Evolutionary conservation across 2,888 invertebrate species (phyloP), one percentile per base, ranked within the genome.

Genomic region (Rapana venosa): DNA sequence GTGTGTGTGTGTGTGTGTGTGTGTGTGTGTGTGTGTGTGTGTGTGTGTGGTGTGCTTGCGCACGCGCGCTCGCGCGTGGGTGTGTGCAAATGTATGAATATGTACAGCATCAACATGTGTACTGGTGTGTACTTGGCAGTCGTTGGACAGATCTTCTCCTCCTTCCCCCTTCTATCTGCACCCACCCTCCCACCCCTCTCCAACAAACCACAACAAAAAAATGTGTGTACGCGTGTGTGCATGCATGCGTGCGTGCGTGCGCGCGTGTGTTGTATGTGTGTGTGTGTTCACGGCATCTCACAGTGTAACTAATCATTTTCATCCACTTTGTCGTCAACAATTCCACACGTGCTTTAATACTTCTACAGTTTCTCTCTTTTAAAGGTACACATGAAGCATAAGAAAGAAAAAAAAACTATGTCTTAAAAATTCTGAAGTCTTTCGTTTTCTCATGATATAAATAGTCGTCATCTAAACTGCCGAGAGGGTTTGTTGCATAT

Each of bases 271-370:
- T 66, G 66, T 35, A 66, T 35, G 35, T 11, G 86, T 35, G 22
- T 22, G 86, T 35, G 86, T 35, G 86, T 35, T 79, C 77, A 79
- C 77, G 15, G 77, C 77, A 79, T 32, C 13, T 79, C 77, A 79
- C 77, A 79, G 32, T 30, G 74, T n/a, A 13, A 79, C 77, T 79
- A 30, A 35, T 79, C 77, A 15, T 32, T 15, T 32, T 79, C 77
- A 32, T 79, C 30, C 30, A 20, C 1, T 79, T 35, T 17, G 77
- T 79, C 77, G 77, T 79, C 32, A 79, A 79, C 5, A 79, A 79
- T 79, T 79, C 77, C 77, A 79, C 77, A 79, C 77, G 77, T 79
- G 77, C 77, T 79, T 79, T 79, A 79, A 32, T 35, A 79, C 15
- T 20, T 32, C 35, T 13, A 79, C 35, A 11, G 32, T 32, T 5